Base-by-base conservation (phyloP, 2,113 vertebrate genomes). In the Ophthalmolycus amberensis region DNA sequence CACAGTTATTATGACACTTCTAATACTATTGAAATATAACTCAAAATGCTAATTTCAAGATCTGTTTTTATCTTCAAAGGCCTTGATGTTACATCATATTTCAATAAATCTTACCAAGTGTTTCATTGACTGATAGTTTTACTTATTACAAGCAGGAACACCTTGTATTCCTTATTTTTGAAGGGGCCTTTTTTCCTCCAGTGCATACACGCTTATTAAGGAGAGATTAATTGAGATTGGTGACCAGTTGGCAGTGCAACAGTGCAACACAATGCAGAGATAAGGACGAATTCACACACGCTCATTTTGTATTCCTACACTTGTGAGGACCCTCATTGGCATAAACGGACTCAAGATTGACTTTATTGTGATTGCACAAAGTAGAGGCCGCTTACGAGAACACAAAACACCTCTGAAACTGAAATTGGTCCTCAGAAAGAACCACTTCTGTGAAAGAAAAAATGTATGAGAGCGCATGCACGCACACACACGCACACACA, bases 311-410 rank as follows among this genome's bases (percentile, higher is more conserved):
- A 52, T 52, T n/a, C 2, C 38, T 59, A 10, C 9, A 9, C 22
- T 29, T 37, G 22, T 44, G 25, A 72, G 42, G 32, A 48, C 20
- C 22, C n/a, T 63, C 15, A 0, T 4, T 46, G 42, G 63, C 15
- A 29, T 10, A 73, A 77, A 74, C 16, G 3, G 37, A 29, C 38
- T 67, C 18, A 18, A 60, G 5, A 66, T 40, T 59, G n/a, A 80
- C 64, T 71, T 65, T 3, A 42, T 7, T 48, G 29, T 7, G 8
- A 20, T 3, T 37, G 10, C 27, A 66, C 32, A 37, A n/a, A 62
- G 42, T 29, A 2, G 25, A 12, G 32, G 38, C 12, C 0, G 7
- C 3, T 29, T 6, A 20, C 14, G 12, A 59, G 58, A 59, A n/a
- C 34, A 56, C 46, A 71, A 67, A 44, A 74, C 1, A 56, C 6